Conservation (phyloP, 2,888 invertebrate genomes). For the Apocheima hispidaria region DNA sequence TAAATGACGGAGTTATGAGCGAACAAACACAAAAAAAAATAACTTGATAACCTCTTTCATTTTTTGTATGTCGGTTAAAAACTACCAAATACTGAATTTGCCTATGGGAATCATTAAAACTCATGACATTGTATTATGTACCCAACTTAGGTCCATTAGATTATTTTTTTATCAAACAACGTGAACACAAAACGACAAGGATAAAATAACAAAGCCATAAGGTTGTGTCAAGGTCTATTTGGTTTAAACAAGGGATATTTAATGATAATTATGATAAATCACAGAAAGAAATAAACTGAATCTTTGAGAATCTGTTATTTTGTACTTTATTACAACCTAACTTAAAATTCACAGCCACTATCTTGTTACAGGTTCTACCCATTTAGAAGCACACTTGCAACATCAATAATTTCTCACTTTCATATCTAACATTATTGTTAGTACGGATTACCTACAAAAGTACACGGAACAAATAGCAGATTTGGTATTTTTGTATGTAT, state of each 20-base stretch:
- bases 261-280: slow-evolving; percentile 14
- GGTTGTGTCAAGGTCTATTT: slow-evolving; percentile 34
- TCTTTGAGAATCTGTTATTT: slow-evolving; percentile 8
- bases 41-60: neutral
- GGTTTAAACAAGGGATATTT: slow-evolving; percentile 27
- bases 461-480: neutral
- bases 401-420: neutral
- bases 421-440: no score
- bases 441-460: neutral
- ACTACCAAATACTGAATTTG: neutral
- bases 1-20: no score
- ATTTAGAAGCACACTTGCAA: neutral
- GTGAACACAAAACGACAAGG: slow-evolving; percentile 18
- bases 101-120: neutral
- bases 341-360: slow-evolving; percentile 34
- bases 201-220: slow-evolving; percentile 26
- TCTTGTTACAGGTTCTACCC: slow-evolving; percentile 5
- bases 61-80: neutral
- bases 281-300: slow-evolving; percentile 19
- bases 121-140: neutral
- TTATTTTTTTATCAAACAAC: slow-evolving; percentile 4
- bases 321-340: slow-evolving; percentile 13
- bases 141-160: neutral
- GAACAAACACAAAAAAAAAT: no score
- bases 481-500: slow-evolving; percentile 3